A percentile compares a stretch with the other conserved stretches of the same genome.
These are phyloP conservation scores for Pteropus alecto DNA, from an alignment of 2,113 vertebrate genomes.

Conservation along the genomic window DNA sequence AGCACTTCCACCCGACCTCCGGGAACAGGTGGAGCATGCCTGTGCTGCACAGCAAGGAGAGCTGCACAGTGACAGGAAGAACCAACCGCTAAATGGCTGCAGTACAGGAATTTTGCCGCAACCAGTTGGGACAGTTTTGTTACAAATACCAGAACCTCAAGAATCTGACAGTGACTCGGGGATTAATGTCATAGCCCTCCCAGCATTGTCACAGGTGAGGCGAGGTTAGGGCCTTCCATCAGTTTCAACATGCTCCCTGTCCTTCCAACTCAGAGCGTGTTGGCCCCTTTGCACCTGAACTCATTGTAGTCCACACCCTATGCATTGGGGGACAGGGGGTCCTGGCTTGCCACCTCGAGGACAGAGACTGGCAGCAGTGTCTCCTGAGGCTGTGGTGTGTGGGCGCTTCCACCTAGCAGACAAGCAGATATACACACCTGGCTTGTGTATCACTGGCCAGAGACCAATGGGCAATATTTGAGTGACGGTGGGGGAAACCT, in stretches of 20 bases:
- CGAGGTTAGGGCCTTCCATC: not conserved
- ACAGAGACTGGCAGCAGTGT: not conserved
- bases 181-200: conserved; percentile 92
- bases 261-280: not conserved
- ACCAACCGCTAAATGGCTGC: conserved; percentile 80
- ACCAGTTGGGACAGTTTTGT: conserved; percentile 86
- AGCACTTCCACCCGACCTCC: conserved; percentile 92
- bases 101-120: conserved; percentile 76
- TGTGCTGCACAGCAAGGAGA: conserved; percentile 83
- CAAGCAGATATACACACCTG: not conserved
- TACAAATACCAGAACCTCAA: conserved; percentile 92
- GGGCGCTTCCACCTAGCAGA: not conserved
- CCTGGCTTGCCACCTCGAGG: accelerated
- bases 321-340: no score
- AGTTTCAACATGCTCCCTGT: not conserved
- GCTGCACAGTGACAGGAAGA: conserved; percentile 64
- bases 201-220: conserved; percentile 95
- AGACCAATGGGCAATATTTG: not conserved
- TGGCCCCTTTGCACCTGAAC: not conserved
- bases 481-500: accelerated
- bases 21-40: conserved; percentile 92
- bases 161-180: conserved; percentile 83
- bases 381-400: not conserved
- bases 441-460: not conserved
- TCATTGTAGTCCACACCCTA: not conserved